Percentiles rank a stretch among this genome's conserved stretches.
Evolutionary conservation across 2,888 invertebrate genomes (phyloP).

Genomic region (Colostygia pectinataria): DNA sequence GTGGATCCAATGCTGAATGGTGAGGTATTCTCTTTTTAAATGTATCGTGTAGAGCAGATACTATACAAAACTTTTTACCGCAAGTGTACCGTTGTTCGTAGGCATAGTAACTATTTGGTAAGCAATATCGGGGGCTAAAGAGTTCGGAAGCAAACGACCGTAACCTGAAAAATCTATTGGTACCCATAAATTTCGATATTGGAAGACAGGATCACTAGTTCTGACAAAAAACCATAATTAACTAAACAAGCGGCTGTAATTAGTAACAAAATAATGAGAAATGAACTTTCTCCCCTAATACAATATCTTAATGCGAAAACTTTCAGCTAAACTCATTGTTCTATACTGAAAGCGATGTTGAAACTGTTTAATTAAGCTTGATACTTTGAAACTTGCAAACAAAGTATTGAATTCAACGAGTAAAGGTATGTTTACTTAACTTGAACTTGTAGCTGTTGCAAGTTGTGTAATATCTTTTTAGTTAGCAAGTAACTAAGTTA

Average conservation of each 20-base stretch:
- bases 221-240: background rate
- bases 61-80: no score
- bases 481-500: background rate
- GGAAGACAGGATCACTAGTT: no score
- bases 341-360: constrained; percentile 12
- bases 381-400: constrained; percentile 8
- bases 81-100: no score
- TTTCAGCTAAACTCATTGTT: constrained; percentile 20
- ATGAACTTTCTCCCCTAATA: background rate
- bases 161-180: no score
- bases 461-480: constrained; percentile 11
- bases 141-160: no score
- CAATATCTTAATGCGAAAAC: constrained; percentile 1
- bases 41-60: no score
- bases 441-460: constrained; percentile 12
- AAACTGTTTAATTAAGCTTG: constrained; percentile 11
- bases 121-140: no score
- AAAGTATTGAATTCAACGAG: constrained; percentile 15
- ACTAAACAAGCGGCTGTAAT: background rate
- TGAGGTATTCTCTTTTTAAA: no score
- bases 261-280: background rate
- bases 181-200: no score
- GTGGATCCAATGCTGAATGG: no score
- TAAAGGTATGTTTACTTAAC: constrained; percentile 13
- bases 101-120: no score